Evolutionary conservation across 2,113 vertebrate genomes (phyloP), one percentile per base, ranked within the genome.

Genomic region (Helogale parvula): DNA sequence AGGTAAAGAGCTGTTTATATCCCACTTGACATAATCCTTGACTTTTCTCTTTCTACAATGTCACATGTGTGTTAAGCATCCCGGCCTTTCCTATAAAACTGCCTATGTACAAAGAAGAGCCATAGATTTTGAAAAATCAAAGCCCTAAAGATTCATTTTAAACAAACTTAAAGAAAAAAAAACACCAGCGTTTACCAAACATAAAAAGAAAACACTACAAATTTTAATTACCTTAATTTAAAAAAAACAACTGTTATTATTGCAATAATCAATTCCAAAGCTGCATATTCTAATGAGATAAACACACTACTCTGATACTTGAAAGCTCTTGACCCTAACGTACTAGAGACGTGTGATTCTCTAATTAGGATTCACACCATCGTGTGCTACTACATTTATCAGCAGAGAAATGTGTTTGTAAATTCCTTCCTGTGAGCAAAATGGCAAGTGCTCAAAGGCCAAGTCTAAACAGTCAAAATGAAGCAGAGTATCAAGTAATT

Each of bases 401-500:
- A 98, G 86, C 91, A 0, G 4, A 74, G 93, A 76, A 87, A 97
- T 35, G 82, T 72, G 5, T 97, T 96, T 96, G 79, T 94, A 97
- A 98, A 97, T 97, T 98, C 85, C 86, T 97, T 97, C 85, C 95
- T 88, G 88, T 89, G 90, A 98, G 69, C 97, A 96, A 97, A 98
- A 98, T 96, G 97, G 94, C 96, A 97, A 97, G 79, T 74, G 60
- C 86, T 97, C 93, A 97, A 96, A 98, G 97, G 97, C 96, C 95
- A 98, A 95, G 41, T 97, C 82, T 96, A 94, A 97, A 93, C 93
- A 98, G 79, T 95, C 93, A 96, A 96, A 97, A 96, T 93, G 96
- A 97, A 97, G 97, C 77, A 94, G 95, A 98, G 94, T 97, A 97
- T 96, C 96, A 97, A 97, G 96, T 95, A 95, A 98, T 98, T 98